Evolutionary conservation across 2,113 vertebrate species (phyloP), one percentile per base, ranked within the genome.

Genomic region (Alexandromys fortis): DNA sequence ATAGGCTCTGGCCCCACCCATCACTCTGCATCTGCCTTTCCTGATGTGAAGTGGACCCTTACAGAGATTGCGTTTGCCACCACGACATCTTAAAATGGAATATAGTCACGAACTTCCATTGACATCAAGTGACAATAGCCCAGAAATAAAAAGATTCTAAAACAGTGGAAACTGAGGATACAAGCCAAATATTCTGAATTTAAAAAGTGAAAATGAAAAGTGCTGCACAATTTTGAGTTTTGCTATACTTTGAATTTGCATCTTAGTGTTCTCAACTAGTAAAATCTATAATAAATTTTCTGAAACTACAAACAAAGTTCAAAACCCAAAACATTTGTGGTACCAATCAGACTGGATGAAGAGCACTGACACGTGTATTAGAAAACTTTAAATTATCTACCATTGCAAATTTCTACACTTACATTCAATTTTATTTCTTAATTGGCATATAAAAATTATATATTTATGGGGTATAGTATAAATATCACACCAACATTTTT

Each of bases 401-500:
- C n/a, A 88, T 47, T 86, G 14, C 65, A 95, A 94, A 95, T 95
- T 79, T 52, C 81, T n/a, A 90, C 4, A 83, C 22, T 52, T 81
- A 65, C 0, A 85, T 92, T 86, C 12, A 35, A 8, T 70, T 90
- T 81, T n/a, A 38, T 52, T 90, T 61, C 14, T 63, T 58, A 63
- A 83, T 2, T 38, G 67, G 73, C 16, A 82, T 33, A 65, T 8
- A 65, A 82, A 61, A 72, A 89, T 17, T 28, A n/a, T 22, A 58
- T 21, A 63, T 58, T 70, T 21, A 58, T 17, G 26, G 33, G 4
- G 10, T 45, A 16, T 5, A 47, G n/a, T 16, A 26, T n/a, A 12
- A 17, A 4, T 65, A 63, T 30, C 21, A 58, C 3, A 26, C 21
- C 30, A 24, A 58, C 17, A 61, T 49, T 63, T 94, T 94, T 86